These are phyloP conservation scores for Symphodus melops DNA, from an alignment of 2,113 vertebrate species.

Conservation along the genomic window DNA sequence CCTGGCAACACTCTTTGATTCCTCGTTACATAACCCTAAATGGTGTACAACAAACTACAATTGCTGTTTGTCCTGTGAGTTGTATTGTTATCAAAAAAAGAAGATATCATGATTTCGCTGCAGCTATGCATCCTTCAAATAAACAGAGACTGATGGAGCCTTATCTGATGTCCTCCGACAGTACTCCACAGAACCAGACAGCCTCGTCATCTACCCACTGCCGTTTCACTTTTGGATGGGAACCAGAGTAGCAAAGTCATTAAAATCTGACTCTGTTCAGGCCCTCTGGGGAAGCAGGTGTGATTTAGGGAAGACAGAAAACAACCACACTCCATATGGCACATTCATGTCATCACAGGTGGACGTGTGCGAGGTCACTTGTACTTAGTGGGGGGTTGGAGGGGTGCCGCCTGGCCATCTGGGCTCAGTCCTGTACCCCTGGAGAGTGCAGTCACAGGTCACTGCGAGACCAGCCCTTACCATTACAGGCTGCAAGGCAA, in stretches of 20 bases:
- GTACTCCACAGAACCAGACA: conserved; percentile 26
- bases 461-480: conserved; percentile 30
- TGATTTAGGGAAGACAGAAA: conserved; percentile 53
- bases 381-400: conserved; percentile 37
- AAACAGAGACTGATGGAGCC: conserved; percentile 7
- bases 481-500: conserved; percentile 8
- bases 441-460: conserved; percentile 29
- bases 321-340: conserved; percentile 66
- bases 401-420: conserved; percentile 60
- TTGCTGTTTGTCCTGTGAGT: conserved; percentile 28
- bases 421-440: conserved; percentile 36
- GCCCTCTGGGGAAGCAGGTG: conserved; percentile 63
- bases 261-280: conserved; percentile 47
- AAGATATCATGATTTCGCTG: conserved; percentile 19
- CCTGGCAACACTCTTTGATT: conserved; percentile 39
- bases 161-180: conserved; percentile 43
- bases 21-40: conserved; percentile 61
- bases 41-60: conserved; percentile 42
- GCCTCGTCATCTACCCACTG: conserved; percentile 48
- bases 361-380: conserved; percentile 64
- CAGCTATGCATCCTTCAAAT: conserved; percentile 3
- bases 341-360: conserved; percentile 59
- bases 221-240: conserved; percentile 47
- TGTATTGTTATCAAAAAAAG: conserved; percentile 17
- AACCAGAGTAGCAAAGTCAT: conserved; percentile 55